Evolutionary conservation across 2,888 invertebrate genomes (phyloP).

Genomic region (Eupithecia centaureata): DNA sequence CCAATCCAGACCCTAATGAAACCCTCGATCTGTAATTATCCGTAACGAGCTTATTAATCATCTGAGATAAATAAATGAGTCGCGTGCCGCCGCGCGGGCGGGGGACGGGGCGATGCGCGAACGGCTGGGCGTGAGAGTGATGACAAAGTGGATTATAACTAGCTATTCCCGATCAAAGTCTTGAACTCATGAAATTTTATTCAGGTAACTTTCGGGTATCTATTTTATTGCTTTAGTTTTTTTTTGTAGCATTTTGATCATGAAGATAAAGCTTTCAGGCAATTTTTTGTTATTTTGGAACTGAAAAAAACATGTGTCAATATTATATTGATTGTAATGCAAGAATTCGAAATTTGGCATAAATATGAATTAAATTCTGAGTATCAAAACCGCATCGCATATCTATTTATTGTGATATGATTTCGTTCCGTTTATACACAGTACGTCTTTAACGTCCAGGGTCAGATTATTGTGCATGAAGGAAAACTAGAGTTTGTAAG

Average conservation of each 20-base stretch:
- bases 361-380: not conserved
- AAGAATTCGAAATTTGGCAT: not conserved
- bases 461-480: not conserved
- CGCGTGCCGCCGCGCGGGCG: slow-evolving; percentile 35
- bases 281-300: not conserved
- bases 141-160: not conserved
- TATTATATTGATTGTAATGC: too few relatives aligned
- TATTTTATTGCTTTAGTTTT: not conserved
- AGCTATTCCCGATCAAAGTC: not conserved
- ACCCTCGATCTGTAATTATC: slow-evolving; percentile 62
- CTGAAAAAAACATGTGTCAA: not conserved
- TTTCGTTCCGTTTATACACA: not conserved
- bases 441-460: not conserved
- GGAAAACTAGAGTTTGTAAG: not conserved
- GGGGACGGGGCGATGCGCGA: not conserved
- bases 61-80: slow-evolving; percentile 65
- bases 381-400: not conserved
- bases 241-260: not conserved
- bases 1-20: slow-evolving; percentile 31
- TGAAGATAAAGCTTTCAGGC: not conserved
- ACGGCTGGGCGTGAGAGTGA: not conserved
- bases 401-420: not conserved
- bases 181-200: not conserved
- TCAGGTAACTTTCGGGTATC: not conserved
- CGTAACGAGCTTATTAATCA: slow-evolving; percentile 73